Evolutionary conservation across 2,888 invertebrate genomes (phyloP), one percentile per base, ranked within the genome.

Genomic region (Pheosia tremula): DNA sequence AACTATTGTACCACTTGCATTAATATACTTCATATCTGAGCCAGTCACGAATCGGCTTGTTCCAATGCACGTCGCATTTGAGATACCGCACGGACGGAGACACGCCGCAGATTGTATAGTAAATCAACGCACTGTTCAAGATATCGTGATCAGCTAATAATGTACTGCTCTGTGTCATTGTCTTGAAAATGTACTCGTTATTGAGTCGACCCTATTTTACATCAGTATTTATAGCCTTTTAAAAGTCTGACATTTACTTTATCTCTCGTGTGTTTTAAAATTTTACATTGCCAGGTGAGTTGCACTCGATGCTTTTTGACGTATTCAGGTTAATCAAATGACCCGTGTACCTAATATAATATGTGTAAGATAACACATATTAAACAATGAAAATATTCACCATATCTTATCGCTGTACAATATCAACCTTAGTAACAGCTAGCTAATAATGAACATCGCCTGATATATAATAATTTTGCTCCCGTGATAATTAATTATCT

Each of bases 1-100:
- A 82, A 81, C 81, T 80, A 83, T 85, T 82, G 78, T 84, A 79
- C 74, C 74, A 76, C 74, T 78, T 77, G 74, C 77, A 75, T 75
- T 76, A 74, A 78, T 72, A 74, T 74, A 72, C 61, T 69, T 73
- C 72, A 78, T 74, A 79, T 78, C 74, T 75, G 69, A 62, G 66
- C 61, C 50, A 80, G 81, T 80, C 81, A 82, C 79, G 77, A 81
- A 79, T 75, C 67, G 56, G 58, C 66, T 69, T 66, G 72, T 70
- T 71, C 60, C 58, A 76, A 69, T 76, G 72, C 75, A 78, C 66
- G 73, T 71, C 78, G 75, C 71, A 69, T 75, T 75, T 69, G 58
- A 71, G 69, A 71, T 72, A 72, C 58, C 61, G 57, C 58, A 61
- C 60, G 60, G 58, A 61, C 54, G 36, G 62, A 72, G 69, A 74